Evolutionary conservation across 2,113 vertebrate species (phyloP).

Genomic region (Paramisgurnus dabryanus): DNA sequence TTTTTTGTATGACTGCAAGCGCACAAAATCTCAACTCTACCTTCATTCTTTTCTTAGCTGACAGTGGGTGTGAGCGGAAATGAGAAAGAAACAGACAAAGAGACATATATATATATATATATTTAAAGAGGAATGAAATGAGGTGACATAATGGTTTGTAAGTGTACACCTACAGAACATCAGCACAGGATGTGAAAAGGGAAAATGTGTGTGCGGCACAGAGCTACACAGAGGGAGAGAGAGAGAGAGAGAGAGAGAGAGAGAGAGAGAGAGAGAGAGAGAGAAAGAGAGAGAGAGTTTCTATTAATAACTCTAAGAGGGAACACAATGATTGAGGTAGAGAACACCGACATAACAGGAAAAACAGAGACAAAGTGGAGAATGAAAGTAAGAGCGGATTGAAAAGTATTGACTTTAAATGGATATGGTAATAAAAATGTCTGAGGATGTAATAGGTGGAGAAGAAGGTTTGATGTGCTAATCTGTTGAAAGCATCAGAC

Average conservation of each 20-base stretch:
- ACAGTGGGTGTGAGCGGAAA: not conserved
- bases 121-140: conserved; percentile 3
- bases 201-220: conserved; percentile 38
- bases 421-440: not conserved
- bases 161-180: conserved; percentile 32
- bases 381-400: conserved; percentile 29
- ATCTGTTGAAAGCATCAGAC: not conserved
- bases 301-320: conserved; percentile 70
- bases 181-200: conserved; percentile 10
- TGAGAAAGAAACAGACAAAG: not conserved
- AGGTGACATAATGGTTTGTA: conserved; percentile 14
- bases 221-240: conserved; percentile 59
- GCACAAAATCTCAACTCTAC: not conserved
- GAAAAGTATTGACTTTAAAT: not conserved
- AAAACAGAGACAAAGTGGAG: conserved; percentile 8
- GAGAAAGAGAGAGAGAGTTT: conserved; percentile 45
- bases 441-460: not conserved
- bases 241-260: conserved; percentile 41
- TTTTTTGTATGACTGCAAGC: not conserved
- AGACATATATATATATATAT: not conserved
- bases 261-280: conserved; percentile 46
- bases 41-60: conserved; percentile 13
- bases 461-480: not conserved
- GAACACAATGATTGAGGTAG: conserved; percentile 59
- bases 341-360: conserved; percentile 52